Conservation (phyloP, 1,140 invertebrate genomes). For the Neuroterus valhalla region DNA sequence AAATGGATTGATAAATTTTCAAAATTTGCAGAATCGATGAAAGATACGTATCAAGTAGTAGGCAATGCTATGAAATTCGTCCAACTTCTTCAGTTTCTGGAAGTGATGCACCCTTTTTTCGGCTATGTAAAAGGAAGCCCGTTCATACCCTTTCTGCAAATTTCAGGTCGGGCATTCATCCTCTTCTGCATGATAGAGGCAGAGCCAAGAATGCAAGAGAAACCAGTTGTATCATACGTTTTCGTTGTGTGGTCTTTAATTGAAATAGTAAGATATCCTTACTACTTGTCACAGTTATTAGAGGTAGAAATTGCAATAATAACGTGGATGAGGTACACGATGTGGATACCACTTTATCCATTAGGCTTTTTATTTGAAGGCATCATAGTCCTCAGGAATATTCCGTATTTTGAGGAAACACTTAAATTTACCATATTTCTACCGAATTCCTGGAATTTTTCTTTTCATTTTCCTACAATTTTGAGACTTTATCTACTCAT, state of each 20-base stretch:
- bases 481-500: constrained; percentile 87
- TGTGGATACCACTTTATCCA: constrained; percentile 95
- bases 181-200: constrained; percentile 89
- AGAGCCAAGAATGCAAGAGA: constrained; percentile 89
- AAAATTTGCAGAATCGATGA: constrained; percentile 79
- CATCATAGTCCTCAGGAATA: constrained; percentile 85
- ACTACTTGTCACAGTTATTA: constrained; percentile 89
- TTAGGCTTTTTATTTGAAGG: constrained; percentile 92
- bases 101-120: constrained; percentile 92
- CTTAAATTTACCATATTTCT: constrained; percentile 84
- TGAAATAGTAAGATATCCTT: constrained; percentile 93
- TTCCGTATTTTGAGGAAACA: constrained; percentile 93
- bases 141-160: constrained; percentile 81
- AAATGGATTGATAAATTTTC: constrained; percentile 19
- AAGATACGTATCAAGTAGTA: constrained; percentile 84
- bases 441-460: constrained; percentile 90
- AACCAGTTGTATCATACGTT: constrained; percentile 91
- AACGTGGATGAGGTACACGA: constrained; percentile 94
- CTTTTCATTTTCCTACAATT: constrained; percentile 89
- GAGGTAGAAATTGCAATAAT: constrained; percentile 84
- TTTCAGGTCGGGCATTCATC: constrained; percentile 85
- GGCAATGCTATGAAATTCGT: constrained; percentile 88
- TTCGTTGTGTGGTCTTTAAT: constrained; percentile 88
- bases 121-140: constrained; percentile 88
- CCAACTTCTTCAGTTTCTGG: constrained; percentile 88